Percentiles rank a stretch among this genome's conserved stretches.
phyloP scores from a whole-genome alignment of 2,888 invertebrate species.

The Lissonota sp. region DNA sequence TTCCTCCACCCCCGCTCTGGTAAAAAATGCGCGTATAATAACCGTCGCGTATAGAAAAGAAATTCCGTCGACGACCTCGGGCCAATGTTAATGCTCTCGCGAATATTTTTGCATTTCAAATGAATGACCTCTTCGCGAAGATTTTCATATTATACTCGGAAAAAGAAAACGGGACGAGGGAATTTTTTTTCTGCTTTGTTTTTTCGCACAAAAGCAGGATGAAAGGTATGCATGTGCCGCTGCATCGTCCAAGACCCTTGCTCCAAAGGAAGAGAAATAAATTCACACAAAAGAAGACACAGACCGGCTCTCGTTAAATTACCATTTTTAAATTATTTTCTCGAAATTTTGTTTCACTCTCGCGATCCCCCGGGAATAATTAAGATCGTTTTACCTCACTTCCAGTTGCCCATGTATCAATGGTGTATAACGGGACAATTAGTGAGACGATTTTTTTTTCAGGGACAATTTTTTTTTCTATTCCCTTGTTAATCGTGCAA shows the following conservation, averaged over 20 bases:
- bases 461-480: no score
- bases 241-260: no score
- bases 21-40: conserved; percentile 18
- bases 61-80: conserved; percentile 5
- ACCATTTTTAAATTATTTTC: conserved; percentile 61
- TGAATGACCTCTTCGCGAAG: conserved; percentile 54
- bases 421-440: no score
- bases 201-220: conserved; percentile 2
- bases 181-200: conserved; percentile 21
- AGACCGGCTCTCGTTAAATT: conserved; percentile 34
- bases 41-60: conserved; percentile 30
- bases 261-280: no score
- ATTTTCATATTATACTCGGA: conserved; percentile 57
- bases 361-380: background rate
- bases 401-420: no score
- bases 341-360: conserved; percentile 59
- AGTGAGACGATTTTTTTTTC: no score
- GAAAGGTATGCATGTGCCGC: conserved; percentile 39
- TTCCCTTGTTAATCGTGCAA: no score
- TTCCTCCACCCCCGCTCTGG: background rate
- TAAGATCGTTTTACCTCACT: no score
- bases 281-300: no score
- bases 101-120: conserved; percentile 61
- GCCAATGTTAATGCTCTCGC: conserved; percentile 55
- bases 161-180: conserved; percentile 30